Conservation (phyloP, 2,797 vertebrate species). For the Sternarchorhynchus goeldii region DNA sequence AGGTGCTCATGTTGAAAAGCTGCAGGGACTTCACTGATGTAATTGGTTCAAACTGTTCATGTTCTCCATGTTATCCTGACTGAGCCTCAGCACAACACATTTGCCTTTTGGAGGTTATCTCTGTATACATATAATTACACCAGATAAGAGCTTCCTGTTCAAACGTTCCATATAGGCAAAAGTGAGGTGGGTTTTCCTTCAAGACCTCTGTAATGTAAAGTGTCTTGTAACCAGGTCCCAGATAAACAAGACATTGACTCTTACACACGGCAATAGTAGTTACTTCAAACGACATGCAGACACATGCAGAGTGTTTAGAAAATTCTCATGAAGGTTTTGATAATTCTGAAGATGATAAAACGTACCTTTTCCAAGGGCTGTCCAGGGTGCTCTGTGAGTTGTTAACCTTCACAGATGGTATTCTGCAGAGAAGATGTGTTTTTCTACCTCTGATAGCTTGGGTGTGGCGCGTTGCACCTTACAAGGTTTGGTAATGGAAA, state of each 20-base stretch:
- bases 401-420: too few species aligned
- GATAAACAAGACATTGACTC: slow-evolving; percentile 64
- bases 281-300: too few species aligned
- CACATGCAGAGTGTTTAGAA: too few species aligned
- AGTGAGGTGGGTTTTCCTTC: slow-evolving; percentile 34
- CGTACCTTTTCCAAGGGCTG: too few species aligned
- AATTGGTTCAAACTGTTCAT: neutral
- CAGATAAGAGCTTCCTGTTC: slow-evolving; percentile 44
- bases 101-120: slow-evolving; percentile 6
- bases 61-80: neutral
- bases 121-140: slow-evolving; percentile 39
- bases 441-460: too few species aligned
- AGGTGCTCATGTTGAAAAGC: too few species aligned
- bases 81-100: neutral
- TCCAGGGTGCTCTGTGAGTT: too few species aligned
- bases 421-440: too few species aligned
- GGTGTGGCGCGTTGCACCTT: too few species aligned
- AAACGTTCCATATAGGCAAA: slow-evolving; percentile 29
- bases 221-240: neutral
- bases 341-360: too few species aligned
- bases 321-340: too few species aligned
- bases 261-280: slow-evolving; percentile 25
- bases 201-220: slow-evolving; percentile 18
- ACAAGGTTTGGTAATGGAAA: too few species aligned
- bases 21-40: neutral